Conservation (phyloP, 2,113 vertebrate species). For the Suncus etruscus region DNA sequence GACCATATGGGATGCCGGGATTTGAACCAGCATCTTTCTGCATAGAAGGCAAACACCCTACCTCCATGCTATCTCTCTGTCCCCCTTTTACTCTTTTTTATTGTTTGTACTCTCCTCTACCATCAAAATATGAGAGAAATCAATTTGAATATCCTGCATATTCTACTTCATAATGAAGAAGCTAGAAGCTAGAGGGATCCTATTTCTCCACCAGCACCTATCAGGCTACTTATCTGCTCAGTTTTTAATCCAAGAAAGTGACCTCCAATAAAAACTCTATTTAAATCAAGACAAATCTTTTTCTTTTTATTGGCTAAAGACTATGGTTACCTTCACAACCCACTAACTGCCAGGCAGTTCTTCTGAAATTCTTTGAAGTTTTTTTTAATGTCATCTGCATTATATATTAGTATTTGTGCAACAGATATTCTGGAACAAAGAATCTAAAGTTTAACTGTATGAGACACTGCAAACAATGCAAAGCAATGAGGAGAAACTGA, state of each 20-base stretch:
- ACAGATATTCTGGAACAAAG: constrained; percentile 42
- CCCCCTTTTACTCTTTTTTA: not conserved
- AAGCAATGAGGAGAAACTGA: not conserved
- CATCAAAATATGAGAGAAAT: not conserved
- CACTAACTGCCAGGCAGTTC: not conserved
- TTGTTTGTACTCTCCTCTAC: not conserved
- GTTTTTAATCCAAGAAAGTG: not conserved
- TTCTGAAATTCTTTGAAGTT: constrained; percentile 68
- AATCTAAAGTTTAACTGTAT: constrained; percentile 59
- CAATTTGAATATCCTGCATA: not conserved
- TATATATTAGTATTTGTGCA: constrained; percentile 63
- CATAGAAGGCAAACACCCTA: too few relatives aligned
- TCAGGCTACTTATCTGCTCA: not conserved
- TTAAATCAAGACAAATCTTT: not conserved
- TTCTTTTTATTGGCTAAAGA: constrained; percentile 60
- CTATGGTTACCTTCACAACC: constrained; percentile 36
- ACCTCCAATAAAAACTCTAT: not conserved
- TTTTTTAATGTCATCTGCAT: constrained; percentile 48
- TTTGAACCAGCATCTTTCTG: too few relatives aligned
- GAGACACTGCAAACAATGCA: constrained; percentile 25
- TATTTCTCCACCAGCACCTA: not conserved
- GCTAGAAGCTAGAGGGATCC: rapidly evolving
- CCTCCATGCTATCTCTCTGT: too few relatives aligned
- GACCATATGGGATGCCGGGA: too few relatives aligned
- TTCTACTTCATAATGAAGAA: too few relatives aligned